phyloP scores from a whole-genome alignment of 2,113 vertebrate species.

The Heterotilapia buettikoferi region DNA sequence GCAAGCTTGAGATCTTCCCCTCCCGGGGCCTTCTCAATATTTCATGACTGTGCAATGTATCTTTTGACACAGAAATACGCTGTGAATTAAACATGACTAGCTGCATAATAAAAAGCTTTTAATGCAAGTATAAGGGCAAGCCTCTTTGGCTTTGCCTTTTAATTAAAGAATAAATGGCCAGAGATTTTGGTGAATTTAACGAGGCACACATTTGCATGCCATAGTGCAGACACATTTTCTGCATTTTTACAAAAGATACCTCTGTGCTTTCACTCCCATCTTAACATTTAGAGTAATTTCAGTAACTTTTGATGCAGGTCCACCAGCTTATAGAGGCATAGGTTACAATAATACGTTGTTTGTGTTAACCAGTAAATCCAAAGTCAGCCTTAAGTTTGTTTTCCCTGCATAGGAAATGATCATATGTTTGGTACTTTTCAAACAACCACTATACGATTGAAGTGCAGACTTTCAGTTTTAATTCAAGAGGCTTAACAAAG shows the following conservation, averaged over 20 bases:
- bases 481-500: not conserved
- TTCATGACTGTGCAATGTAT: conserved; percentile 65
- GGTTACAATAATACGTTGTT: conserved; percentile 16
- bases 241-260: not conserved
- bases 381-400: not conserved
- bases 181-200: conserved; percentile 29
- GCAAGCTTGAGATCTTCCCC: conserved; percentile 45
- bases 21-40: conserved; percentile 61
- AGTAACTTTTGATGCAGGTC: conserved; percentile 11
- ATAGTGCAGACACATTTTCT: not conserved
- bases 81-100: conserved; percentile 69
- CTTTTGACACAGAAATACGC: conserved; percentile 66
- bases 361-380: conserved; percentile 1
- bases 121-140: conserved; percentile 41
- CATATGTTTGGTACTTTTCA: not conserved
- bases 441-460: not conserved
- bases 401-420: not conserved
- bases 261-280: not conserved
- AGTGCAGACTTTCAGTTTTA: not conserved
- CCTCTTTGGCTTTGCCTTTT: conserved; percentile 32
- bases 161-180: conserved; percentile 48
- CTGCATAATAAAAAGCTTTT: conserved; percentile 63
- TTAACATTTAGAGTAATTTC: conserved; percentile 16
- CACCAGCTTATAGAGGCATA: not conserved
- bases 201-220: not conserved